Evolutionary conservation across 1,140 invertebrate genomes (phyloP).

Genomic region (Planococcus citri): DNA sequence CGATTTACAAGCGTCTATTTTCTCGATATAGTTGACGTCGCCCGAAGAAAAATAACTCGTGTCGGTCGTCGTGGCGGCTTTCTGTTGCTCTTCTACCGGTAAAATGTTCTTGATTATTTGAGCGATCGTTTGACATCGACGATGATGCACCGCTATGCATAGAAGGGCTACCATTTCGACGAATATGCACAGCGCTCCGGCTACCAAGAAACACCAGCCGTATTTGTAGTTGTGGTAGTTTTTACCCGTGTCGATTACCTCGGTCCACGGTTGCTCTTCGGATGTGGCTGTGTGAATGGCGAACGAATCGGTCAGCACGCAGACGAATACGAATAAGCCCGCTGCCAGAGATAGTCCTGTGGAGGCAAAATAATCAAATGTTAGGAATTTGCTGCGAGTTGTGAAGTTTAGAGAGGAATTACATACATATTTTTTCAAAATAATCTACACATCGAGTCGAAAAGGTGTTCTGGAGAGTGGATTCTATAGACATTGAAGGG

Average conservation of each 20-base stretch:
- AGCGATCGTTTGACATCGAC: slow-evolving; percentile 46
- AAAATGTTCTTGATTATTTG: slow-evolving; percentile 53
- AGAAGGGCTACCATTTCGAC: slow-evolving; percentile 51
- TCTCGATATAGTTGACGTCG: not conserved
- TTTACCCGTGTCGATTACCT: slow-evolving; percentile 26
- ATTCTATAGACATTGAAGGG: too few species aligned
- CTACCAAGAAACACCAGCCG: slow-evolving; percentile 57
- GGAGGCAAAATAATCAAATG: slow-evolving; percentile 29
- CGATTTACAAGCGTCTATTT: not conserved
- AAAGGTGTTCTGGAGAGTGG: too few species aligned
- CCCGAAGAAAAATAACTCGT: not conserved
- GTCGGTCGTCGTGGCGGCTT: slow-evolving; percentile 36
- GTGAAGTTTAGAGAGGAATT: not conserved
- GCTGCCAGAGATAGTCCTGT: slow-evolving; percentile 48
- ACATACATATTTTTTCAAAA: too few species aligned
- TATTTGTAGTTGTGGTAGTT: slow-evolving; percentile 43
- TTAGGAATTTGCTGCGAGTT: not conserved
- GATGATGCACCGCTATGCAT: slow-evolving; percentile 48
- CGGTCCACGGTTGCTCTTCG: not conserved
- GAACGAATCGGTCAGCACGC: slow-evolving; percentile 46
- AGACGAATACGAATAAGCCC: slow-evolving; percentile 48
- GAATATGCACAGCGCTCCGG: slow-evolving; percentile 49
- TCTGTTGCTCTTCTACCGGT: slow-evolving; percentile 46
- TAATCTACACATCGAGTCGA: too few species aligned
- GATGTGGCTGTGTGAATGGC: slow-evolving; percentile 33